phyloP scores from a whole-genome alignment of 2,797 vertebrate species.

The Tauraco hartlaubi region DNA sequence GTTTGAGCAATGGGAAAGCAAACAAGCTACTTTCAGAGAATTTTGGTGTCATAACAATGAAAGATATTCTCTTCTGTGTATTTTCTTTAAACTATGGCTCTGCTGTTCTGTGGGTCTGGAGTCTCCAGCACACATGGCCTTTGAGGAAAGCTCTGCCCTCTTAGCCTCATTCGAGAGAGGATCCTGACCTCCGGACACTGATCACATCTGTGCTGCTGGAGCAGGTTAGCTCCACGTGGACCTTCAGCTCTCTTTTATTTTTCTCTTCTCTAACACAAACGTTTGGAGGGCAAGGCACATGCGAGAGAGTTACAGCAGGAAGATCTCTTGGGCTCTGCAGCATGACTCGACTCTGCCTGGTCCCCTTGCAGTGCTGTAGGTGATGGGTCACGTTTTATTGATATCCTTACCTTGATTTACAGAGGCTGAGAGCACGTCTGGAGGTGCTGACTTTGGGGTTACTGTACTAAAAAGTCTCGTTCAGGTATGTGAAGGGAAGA shows the following conservation, averaged over 20 bases:
- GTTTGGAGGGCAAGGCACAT: not conserved
- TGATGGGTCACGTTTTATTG: not conserved
- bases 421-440: not conserved
- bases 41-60: not conserved
- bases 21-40: not conserved
- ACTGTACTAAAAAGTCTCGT: not conserved
- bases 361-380: not conserved
- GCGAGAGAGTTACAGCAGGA: not conserved
- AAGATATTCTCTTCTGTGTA: not conserved
- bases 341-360: not conserved
- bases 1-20: not conserved
- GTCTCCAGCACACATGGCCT: not conserved
- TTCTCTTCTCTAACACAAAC: not conserved
- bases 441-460: not conserved
- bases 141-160: not conserved
- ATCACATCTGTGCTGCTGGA: fast-evolving
- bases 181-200: not conserved
- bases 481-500: not conserved
- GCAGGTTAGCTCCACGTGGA: not conserved
- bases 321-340: not conserved
- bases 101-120: not conserved
- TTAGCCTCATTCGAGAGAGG: not conserved
- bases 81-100: not conserved
- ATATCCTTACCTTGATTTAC: not conserved
- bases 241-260: not conserved